phyloP scores from a whole-genome alignment of 2,113 vertebrate species.

The Zingel zingel region DNA sequence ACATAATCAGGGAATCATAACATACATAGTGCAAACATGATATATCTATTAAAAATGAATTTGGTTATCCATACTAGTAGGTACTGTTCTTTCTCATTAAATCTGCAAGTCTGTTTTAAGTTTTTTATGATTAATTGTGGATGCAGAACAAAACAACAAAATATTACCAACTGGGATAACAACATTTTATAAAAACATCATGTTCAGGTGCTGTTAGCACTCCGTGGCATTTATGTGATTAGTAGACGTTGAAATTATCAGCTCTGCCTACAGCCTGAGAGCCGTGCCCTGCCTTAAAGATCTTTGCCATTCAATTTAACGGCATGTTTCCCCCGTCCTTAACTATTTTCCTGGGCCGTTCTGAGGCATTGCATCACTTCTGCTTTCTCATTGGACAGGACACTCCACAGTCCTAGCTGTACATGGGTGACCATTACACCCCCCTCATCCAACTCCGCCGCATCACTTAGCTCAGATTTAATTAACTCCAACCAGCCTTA shows the following conservation, averaged over 20 bases:
- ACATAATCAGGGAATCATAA: background rate
- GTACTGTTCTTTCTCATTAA: constrained; percentile 39
- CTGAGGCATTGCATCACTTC: constrained; percentile 56
- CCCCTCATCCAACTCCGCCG: constrained; percentile 48
- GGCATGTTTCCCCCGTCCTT: constrained; percentile 71
- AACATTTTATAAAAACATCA: constrained; percentile 49
- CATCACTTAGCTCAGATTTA: constrained; percentile 76
- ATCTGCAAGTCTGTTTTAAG: constrained; percentile 8
- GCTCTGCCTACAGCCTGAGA: constrained; percentile 39
- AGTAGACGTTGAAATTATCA: constrained; percentile 73
- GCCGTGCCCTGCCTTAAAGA: constrained; percentile 57
- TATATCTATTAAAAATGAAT: background rate
- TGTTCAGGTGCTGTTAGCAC: constrained; percentile 63
- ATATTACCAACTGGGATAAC: constrained; percentile 45
- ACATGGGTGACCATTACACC: constrained; percentile 65
- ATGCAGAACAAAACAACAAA: constrained; percentile 51
- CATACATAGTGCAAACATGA: background rate
- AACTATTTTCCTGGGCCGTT: constrained; percentile 69
- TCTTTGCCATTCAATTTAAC: constrained; percentile 79
- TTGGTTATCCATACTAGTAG: constrained; percentile 10
- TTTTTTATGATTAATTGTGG: constrained; percentile 39
- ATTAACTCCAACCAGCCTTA: constrained; percentile 74
- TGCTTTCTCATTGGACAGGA: constrained; percentile 59
- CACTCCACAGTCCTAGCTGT: constrained; percentile 38
- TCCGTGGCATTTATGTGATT: constrained; percentile 78